These are phyloP conservation scores for Catocala fraxini DNA, from an alignment of 2,888 invertebrate genomes.

Conservation along the genomic window DNA sequence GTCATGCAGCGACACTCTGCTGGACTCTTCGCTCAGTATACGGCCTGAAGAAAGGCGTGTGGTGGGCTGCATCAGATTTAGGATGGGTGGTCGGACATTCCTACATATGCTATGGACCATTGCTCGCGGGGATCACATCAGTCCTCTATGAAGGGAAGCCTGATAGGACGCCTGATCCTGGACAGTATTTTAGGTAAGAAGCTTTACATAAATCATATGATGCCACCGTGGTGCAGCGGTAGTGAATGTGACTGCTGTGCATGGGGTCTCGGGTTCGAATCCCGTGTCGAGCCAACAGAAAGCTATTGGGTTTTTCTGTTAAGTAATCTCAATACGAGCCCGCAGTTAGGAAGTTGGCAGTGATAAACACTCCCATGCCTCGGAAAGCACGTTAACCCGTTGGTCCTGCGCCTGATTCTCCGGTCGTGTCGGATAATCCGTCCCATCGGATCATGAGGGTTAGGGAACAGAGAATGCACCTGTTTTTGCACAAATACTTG, in stretches of 20 bases:
- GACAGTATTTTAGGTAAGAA: slow-evolving; percentile 95
- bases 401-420: no score
- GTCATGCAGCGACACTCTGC: slow-evolving; percentile 94
- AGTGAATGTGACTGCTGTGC: neutral
- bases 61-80: slow-evolving; percentile 97
- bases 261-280: neutral
- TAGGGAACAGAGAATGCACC: no score
- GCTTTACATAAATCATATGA: neutral
- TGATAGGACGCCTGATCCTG: slow-evolving; percentile 97
- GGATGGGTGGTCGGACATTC: slow-evolving; percentile 99
- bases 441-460: no score
- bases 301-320: no score
- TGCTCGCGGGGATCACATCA: slow-evolving; percentile 93
- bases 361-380: no score
- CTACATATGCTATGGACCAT: slow-evolving; percentile 97
- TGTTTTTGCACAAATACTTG: no score
- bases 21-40: slow-evolving; percentile 95
- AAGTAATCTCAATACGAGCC: no score
- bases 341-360: no score
- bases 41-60: slow-evolving; percentile 92
- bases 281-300: no score
- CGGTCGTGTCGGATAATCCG: no score
- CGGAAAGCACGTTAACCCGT: no score
- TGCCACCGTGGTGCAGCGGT: neutral
- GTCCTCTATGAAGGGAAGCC: slow-evolving; percentile 97